Conservation (phyloP, 1,140 invertebrate species). For the Rhopalosiphum maidis region DNA sequence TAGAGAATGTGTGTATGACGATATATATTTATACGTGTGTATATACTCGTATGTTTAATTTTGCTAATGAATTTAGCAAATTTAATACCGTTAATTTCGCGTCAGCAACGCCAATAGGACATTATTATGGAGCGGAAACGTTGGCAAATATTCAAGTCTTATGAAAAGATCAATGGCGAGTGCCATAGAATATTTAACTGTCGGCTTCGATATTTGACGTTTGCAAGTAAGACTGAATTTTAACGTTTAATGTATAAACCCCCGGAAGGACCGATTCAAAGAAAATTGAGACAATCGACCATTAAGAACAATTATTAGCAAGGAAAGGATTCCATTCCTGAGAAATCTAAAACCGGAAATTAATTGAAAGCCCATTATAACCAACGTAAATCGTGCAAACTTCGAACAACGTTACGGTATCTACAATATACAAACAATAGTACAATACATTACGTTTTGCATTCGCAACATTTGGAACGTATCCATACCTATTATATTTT, state of each 20-base stretch:
- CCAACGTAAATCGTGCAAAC: background rate
- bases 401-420: background rate
- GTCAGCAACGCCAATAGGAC: background rate
- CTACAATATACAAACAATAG: background rate
- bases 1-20: background rate
- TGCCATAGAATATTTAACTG: background rate
- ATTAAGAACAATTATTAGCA: background rate
- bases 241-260: background rate
- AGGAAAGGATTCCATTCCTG: background rate
- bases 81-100: background rate
- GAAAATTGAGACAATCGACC: background rate
- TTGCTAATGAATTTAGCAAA: background rate
- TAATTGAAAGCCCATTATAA: constrained; percentile 9
- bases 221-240: background rate
- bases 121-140: background rate
- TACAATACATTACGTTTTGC: background rate
- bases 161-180: background rate
- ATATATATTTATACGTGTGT: background rate
- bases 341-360: background rate
- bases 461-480: background rate
- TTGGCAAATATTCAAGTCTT: background rate
- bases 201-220: background rate
- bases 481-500: background rate
- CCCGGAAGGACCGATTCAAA: background rate
- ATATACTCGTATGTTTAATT: background rate